phyloP scores from a whole-genome alignment of 2,113 vertebrate genomes.

The Prochilodus magdalenae region DNA sequence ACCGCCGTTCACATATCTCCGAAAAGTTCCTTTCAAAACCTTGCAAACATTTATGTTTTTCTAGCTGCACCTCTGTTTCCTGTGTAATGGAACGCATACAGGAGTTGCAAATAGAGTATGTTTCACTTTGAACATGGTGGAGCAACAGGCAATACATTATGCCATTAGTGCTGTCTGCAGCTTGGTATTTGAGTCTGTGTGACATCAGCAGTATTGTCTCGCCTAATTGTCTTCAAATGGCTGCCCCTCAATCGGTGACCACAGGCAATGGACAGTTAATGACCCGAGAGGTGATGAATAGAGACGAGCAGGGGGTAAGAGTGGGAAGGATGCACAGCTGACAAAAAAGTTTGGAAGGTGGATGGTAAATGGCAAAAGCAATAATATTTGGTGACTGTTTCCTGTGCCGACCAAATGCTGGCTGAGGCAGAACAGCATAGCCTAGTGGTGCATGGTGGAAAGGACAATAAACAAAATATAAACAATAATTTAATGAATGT shows the following conservation, averaged over 20 bases:
- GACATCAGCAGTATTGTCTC: conserved; percentile 71
- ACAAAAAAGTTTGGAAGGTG: neutral
- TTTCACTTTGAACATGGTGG: conserved; percentile 44
- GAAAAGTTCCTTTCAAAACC: conserved; percentile 19
- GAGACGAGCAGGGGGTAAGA: conserved; percentile 37
- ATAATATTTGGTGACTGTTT: neutral
- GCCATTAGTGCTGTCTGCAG: conserved; percentile 61
- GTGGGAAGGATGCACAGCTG: conserved; percentile 13
- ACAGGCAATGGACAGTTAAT: conserved; percentile 51
- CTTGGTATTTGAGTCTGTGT: conserved; percentile 42
- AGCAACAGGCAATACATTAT: conserved; percentile 63
- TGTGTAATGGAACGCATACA: conserved; percentile 48
- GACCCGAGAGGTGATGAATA: conserved; percentile 54
- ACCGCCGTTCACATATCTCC: neutral
- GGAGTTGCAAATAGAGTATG: conserved; percentile 31
- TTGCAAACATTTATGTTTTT: conserved; percentile 23
- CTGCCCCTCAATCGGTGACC: conserved; percentile 62
- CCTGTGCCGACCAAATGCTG: neutral
- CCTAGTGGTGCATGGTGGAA: neutral
- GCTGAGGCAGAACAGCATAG: neutral
- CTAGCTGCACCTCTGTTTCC: conserved; percentile 48
- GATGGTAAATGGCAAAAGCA: neutral
- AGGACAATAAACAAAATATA: too few species aligned
- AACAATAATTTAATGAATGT: too few species aligned
- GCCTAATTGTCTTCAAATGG: conserved; percentile 65